Base-by-base conservation (phyloP, 2,888 invertebrate species). In the Lypha dubia region DNA sequence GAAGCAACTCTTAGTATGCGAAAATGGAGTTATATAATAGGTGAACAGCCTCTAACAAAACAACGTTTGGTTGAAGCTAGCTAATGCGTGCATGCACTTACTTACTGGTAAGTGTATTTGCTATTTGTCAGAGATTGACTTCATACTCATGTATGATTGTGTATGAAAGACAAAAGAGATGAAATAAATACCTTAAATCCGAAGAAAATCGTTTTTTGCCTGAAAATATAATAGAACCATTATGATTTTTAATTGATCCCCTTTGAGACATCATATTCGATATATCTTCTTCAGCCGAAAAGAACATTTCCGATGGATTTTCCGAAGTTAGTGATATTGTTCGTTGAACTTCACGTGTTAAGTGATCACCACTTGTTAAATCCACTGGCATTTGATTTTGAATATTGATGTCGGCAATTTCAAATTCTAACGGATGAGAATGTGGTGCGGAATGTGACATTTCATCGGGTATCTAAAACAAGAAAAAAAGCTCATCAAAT, bases 241-340 rank as follows among this genome's bases (percentile, higher is more conserved):
- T 91, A 38, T 90, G 91, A 86, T 90, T 91, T 83, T 91, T 91
- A 63, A 91, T 90, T 15, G 92, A 91, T 20, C 92, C 90, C 8
- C 87, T 87, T 84, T 91, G 92, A 4, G 91, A 90, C 86, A 92
- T 85, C 4, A 91, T 90, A 88, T 92, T 92, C 0, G 92, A 91
- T 63, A 96, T 94, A 88, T 98, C 98, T 92, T 98, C 98, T 89
- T 98, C 98, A 0, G 98, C 98, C 0, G 98, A 98, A 91, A 97
- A 98, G 92, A 98, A 98, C 70, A 96, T 96, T 92, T 98, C 98
- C 0, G 97, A 97, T 88, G 96, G 97, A 91, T 97, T 97, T 91
- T 97, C 97, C 83, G 97, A 97, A 1, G 96, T 96, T 90, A 97
- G 95, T 0, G 97, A 97, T 89, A 96, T 95, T 0, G 97, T 97